Base-by-base conservation (phyloP, 2,113 vertebrate genomes). In the Pavo muticus region DNA sequence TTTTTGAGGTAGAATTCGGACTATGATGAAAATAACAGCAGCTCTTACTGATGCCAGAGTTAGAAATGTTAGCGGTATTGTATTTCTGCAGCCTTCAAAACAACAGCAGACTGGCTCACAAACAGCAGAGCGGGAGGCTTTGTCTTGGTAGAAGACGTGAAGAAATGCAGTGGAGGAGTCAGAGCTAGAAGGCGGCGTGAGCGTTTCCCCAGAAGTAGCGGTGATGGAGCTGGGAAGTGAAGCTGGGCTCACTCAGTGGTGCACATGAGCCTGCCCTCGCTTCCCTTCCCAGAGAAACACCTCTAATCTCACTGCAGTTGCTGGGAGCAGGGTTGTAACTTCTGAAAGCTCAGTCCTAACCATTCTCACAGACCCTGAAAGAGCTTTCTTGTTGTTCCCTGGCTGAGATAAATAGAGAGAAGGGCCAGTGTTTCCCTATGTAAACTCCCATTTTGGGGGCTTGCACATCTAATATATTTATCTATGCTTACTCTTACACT, bases 401-500 rank as follows among this genome's bases (percentile, higher is more conserved):
- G 20, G 8, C 81, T 94, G 79, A 80, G 84, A 82, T 91, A 89
- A 81, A 78, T 8, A 0, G 40, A 71, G 56, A 71, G 60, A 77
- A 90, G 61, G 56, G 45, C 75, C 83, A 78, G 71, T 37, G 37
- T 91, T 93, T 92, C 64, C 79, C 32, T 52, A 10, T 2, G 2
- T 88, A 88, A 94, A 87, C 52, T 59, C 78, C 24, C 27, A 3
- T 87, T 91, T 82, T 79, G 79, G 63, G 60, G 52, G 73, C 44
- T 88, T 86, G 47, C 93, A 84, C 74, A 54, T 42, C 30, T 88
- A 37, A 32, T 89, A 16, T 57, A 47, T 93, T 95, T 95, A 90
- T 91, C 63, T 42, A 44, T 69, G 59, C 59, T 42, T 71, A 50
- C 72, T 64, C 72, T 54, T 73, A 72, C 84, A 89, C 61, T 84